Base-by-base conservation (phyloP, 2,797 vertebrate species). In the Glossophaga mutica region DNA sequence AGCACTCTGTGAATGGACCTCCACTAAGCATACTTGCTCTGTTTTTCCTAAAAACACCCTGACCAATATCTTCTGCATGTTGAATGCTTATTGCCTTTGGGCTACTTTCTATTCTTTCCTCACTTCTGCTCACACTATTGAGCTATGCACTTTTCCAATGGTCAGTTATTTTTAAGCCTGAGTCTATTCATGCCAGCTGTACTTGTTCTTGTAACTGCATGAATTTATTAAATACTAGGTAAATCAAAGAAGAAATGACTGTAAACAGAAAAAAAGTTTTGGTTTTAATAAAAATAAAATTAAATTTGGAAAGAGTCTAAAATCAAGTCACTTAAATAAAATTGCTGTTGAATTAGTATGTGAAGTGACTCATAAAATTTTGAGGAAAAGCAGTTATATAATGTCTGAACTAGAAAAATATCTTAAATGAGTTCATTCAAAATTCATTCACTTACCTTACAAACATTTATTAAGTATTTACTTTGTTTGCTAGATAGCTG, bases 251-350 rank as follows among this genome's bases (percentile, higher is more conserved):
- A 52, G 37, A 91, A 84, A 81, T 52, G 3, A 82, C 6, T 37
- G 42, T 16, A 46, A 50, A 85, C 83, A 85, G 18, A 37, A 79
- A 62, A 62, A 81, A 42, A 9, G 4, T 2, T 26, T 44, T 91
- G 70, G 11, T n/a, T 94, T 73, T 79, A 26, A 62, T 90, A 19
- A 95, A 94, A 90, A 70, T 68, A 90, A 95, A 95, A 92, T 89
- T 16, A 93, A 85, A 62, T 95, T 94, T 46, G 10, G 34, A 81
- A 94, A 89, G 14, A 73, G 29, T 85, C 26, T 85, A 85, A 84
- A 92, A 59, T 71, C 6, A 2, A 57, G 37, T 62, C 37, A 50
- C 68, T 32, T 85, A 55, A 76, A 81, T 50, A 48, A 18, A 65
- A 76, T 55, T 34, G 22, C 34, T 57, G 2, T 83, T 89, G 32